Percentiles rank a stretch among this genome's conserved stretches.
These are phyloP conservation scores for Whitmania pigra DNA, from an alignment of 1,140 invertebrate genomes.

Conservation along the genomic window DNA sequence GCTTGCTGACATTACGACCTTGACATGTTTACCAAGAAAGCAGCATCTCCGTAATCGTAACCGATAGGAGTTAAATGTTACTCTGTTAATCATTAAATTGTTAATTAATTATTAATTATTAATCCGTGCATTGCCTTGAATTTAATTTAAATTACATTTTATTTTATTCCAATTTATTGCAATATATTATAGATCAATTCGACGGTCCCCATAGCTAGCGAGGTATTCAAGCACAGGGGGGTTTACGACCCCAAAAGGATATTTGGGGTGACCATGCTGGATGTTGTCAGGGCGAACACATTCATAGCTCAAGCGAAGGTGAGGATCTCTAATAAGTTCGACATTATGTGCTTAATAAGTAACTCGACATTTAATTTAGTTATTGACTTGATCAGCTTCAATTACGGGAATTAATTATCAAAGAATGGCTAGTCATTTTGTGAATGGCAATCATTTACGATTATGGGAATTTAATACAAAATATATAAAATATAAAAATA, in stretches of 20 bases:
- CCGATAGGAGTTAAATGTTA: neutral
- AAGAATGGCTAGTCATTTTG: too few species aligned
- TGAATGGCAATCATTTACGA: too few species aligned
- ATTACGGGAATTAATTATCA: too few species aligned
- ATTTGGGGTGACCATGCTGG: slow-evolving; percentile 90
- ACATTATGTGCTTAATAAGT: neutral
- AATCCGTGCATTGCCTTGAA: too few species aligned
- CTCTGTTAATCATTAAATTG: neutral
- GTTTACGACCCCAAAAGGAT: slow-evolving; percentile 78
- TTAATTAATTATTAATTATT: neutral
- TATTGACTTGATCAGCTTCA: too few species aligned
- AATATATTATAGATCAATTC: slow-evolving; percentile 61
- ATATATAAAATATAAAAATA: too few species aligned
- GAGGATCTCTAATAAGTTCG: neutral
- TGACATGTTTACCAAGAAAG: too few species aligned
- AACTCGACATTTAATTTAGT: too few species aligned
- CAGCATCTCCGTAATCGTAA: too few species aligned
- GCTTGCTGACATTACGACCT: too few species aligned
- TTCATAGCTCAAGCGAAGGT: slow-evolving; percentile 66
- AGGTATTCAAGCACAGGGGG: slow-evolving; percentile 78
- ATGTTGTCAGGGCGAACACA: slow-evolving; percentile 82
- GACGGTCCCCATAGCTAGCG: slow-evolving; percentile 88
- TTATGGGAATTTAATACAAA: too few species aligned
- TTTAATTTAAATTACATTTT: too few species aligned
- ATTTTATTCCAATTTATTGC: neutral